phyloP scores from a whole-genome alignment of 2,888 invertebrate genomes.

The Malacosoma neustria region DNA sequence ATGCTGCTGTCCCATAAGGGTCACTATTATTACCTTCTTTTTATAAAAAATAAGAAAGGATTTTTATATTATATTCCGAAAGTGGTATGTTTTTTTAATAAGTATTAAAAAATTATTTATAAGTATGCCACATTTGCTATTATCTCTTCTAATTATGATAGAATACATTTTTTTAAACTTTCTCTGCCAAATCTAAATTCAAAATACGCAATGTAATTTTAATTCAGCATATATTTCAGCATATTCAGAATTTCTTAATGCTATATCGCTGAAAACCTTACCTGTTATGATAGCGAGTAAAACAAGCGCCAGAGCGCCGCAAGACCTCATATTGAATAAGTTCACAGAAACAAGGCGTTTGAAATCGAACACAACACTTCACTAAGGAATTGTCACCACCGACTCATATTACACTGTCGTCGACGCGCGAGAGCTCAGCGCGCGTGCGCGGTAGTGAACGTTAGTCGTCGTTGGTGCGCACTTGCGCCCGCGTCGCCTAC shows the following conservation, averaged over 20 bases:
- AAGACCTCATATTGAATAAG: constrained; percentile 47
- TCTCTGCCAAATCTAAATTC: no score
- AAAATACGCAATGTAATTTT: neutral
- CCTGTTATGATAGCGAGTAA: constrained; percentile 55
- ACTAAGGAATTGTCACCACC: constrained; percentile 48
- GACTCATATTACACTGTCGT: constrained; percentile 49
- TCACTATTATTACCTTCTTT: no score
- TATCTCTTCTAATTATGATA: no score
- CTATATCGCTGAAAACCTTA: constrained; percentile 16
- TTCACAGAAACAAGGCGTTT: constrained; percentile 37
- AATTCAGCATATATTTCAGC: neutral
- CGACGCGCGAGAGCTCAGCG: constrained; percentile 62
- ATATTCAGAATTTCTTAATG: no score
- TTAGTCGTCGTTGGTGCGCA: constrained; percentile 29
- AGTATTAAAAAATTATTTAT: no score
- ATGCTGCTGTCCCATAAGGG: no score
- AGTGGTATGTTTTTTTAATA: no score
- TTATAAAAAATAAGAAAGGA: no score
- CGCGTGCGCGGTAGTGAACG: constrained; percentile 50
- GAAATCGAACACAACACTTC: constrained; percentile 53
- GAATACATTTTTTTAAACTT: no score
- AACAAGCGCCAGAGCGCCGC: constrained; percentile 47
- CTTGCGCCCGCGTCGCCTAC: constrained; percentile 15
- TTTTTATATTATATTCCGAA: no score
- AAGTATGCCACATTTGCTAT: no score